phyloP scores from a whole-genome alignment of 30 jellyfish, hydroid and myxozoan genomes.

The Aurelia sp. region DNA sequence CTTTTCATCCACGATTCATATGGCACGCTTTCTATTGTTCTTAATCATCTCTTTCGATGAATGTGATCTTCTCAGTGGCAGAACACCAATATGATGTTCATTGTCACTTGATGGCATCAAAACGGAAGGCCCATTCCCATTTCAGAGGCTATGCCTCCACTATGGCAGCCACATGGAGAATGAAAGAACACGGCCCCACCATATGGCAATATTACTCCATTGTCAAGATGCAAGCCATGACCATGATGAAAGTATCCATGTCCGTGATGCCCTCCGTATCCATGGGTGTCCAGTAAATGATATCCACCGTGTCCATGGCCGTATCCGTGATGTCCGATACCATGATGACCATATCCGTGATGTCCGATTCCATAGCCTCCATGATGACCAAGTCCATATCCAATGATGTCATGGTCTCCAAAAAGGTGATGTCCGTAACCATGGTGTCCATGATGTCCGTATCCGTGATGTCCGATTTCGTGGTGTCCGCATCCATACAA shows the following conservation, averaged over 20 bases:
- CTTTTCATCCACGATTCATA: too few species aligned
- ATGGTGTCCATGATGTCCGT: constrained; percentile 14
- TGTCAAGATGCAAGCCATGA: constrained; percentile 37
- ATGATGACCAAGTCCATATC: constrained; percentile 49
- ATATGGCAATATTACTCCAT: constrained; percentile 66
- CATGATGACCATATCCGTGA: constrained; percentile 33
- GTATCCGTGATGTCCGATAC: constrained; percentile 7
- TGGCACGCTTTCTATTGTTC: too few species aligned
- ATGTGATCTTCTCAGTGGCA: too few species aligned
- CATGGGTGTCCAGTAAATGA: too few species aligned
- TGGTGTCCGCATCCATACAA: constrained; percentile 36
- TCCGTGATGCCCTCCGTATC: constrained; percentile 2
- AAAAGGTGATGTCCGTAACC: constrained; percentile 24
- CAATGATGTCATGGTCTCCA: constrained; percentile 11
- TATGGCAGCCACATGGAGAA: constrained; percentile 62
- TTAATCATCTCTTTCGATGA: too few species aligned
- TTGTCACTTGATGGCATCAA: too few species aligned
- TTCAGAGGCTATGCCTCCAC: not conserved
- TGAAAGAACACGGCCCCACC: constrained; percentile 10
- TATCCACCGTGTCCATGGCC: not conserved
- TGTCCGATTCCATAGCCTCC: constrained; percentile 49
- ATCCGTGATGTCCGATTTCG: constrained; percentile 46
- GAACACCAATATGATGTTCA: too few species aligned
- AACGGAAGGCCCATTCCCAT: not conserved
- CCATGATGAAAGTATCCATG: not conserved